These are phyloP conservation scores for Spialia ferax DNA, from an alignment of 2,888 invertebrate genomes.

Conservation along the genomic window DNA sequence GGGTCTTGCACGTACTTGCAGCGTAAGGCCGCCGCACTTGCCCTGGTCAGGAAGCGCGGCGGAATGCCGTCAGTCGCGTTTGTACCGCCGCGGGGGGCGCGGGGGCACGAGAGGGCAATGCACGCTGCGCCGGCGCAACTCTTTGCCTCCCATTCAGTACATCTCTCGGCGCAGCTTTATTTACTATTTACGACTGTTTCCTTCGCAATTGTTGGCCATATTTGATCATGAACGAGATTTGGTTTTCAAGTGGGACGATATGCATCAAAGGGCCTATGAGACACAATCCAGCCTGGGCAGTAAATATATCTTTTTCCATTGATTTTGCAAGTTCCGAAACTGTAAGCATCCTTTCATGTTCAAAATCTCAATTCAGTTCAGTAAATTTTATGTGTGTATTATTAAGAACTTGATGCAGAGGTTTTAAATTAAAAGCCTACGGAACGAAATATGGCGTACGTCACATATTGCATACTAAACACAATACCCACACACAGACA, in stretches of 20 bases:
- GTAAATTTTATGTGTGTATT: too few species aligned
- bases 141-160: slow-evolving; percentile 74
- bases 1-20: slow-evolving; percentile 71
- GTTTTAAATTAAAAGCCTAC: slow-evolving; percentile 27
- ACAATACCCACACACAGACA: slow-evolving; percentile 51
- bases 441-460: slow-evolving; percentile 23
- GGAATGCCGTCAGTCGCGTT: slow-evolving; percentile 87
- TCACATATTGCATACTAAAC: slow-evolving; percentile 40
- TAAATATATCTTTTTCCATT: not conserved
- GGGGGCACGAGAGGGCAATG: slow-evolving; percentile 70
- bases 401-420: not conserved
- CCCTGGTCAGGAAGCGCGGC: slow-evolving; percentile 84
- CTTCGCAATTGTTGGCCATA: slow-evolving; percentile 41
- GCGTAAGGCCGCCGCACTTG: slow-evolving; percentile 83
- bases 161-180: slow-evolving; percentile 67
- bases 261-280: not conserved
- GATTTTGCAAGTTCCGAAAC: too few species aligned
- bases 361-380: not conserved
- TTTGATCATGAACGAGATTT: slow-evolving; percentile 9
- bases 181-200: slow-evolving; percentile 60
- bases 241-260: slow-evolving; percentile 5
- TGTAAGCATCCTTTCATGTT: not conserved
- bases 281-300: not conserved
- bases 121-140: slow-evolving; percentile 78
- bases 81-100: slow-evolving; percentile 59